Evolutionary conservation across 2,888 invertebrate species (phyloP).

Genomic region (Tenthredo livida): DNA sequence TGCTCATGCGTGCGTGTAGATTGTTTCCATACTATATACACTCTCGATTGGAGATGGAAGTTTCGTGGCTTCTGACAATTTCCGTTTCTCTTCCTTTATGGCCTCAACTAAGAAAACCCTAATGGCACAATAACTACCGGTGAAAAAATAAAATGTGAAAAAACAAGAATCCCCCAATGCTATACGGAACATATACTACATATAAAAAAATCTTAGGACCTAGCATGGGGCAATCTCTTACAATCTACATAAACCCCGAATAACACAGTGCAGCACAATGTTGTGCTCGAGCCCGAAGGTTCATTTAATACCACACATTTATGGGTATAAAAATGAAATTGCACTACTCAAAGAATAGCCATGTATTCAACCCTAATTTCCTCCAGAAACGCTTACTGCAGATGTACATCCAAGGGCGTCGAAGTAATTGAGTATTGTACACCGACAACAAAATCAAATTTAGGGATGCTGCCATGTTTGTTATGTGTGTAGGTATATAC

Average conservation of each 20-base stretch:
- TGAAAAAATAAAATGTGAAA: too few species aligned
- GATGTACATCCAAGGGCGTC: constrained; percentile 64
- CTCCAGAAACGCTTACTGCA: constrained; percentile 55
- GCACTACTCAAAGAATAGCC: neutral
- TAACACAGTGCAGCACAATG: neutral
- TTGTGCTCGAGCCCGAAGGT: neutral
- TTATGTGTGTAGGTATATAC: neutral
- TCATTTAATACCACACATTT: neutral
- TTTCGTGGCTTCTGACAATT: constrained; percentile 39
- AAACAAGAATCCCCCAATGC: neutral
- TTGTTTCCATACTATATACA: neutral
- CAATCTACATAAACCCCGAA: constrained; percentile 6
- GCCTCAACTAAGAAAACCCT: constrained; percentile 12
- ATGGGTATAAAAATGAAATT: neutral
- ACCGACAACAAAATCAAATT: constrained; percentile 75
- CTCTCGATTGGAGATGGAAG: constrained; percentile 19
- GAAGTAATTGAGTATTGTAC: constrained; percentile 76
- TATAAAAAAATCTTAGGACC: neutral
- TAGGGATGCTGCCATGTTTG: constrained; percentile 43
- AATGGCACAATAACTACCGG: constrained; percentile 38
- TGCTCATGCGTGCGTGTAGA: constrained; percentile 16
- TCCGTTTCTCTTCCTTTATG: constrained; percentile 27
- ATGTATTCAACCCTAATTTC: neutral
- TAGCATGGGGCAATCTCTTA: neutral
- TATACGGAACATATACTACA: neutral